These are phyloP conservation scores for Subacronicta megacephala DNA, from an alignment of 2,888 invertebrate genomes.

Conservation along the genomic window DNA sequence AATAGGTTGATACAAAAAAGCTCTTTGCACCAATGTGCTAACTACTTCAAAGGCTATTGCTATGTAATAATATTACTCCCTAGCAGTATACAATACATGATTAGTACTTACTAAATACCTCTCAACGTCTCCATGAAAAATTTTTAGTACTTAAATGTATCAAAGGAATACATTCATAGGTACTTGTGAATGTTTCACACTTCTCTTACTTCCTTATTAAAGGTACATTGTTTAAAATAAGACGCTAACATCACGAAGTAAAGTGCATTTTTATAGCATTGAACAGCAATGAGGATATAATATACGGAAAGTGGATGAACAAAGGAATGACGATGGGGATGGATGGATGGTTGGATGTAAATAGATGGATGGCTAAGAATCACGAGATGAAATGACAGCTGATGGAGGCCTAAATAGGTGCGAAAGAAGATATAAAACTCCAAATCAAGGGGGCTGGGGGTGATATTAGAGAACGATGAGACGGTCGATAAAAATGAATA, in stretches of 20 bases:
- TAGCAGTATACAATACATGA: constrained; percentile 17
- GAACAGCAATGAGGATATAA: not conserved
- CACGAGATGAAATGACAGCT: no score
- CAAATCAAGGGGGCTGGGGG: no score
- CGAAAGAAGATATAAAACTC: no score
- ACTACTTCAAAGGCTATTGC: constrained; percentile 21
- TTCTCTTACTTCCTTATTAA: not conserved
- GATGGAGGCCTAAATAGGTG: no score
- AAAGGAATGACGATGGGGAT: no score
- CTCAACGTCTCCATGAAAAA: not conserved
- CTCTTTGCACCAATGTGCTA: constrained; percentile 26
- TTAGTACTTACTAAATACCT: constrained; percentile 33
- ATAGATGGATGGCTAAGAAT: no score
- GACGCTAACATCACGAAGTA: not conserved
- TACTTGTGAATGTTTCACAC: not conserved
- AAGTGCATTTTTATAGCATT: not conserved
- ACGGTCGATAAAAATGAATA: no score
- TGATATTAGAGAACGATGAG: no score
- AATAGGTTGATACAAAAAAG: constrained; percentile 28
- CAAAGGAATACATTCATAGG: not conserved
- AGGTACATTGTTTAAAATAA: not conserved
- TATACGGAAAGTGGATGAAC: no score
- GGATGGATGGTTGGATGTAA: no score
- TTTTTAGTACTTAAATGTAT: not conserved
- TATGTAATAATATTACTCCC: no score